Base-by-base conservation (phyloP, 2,888 invertebrate genomes). In the Zygothrica quintamaculata region DNA sequence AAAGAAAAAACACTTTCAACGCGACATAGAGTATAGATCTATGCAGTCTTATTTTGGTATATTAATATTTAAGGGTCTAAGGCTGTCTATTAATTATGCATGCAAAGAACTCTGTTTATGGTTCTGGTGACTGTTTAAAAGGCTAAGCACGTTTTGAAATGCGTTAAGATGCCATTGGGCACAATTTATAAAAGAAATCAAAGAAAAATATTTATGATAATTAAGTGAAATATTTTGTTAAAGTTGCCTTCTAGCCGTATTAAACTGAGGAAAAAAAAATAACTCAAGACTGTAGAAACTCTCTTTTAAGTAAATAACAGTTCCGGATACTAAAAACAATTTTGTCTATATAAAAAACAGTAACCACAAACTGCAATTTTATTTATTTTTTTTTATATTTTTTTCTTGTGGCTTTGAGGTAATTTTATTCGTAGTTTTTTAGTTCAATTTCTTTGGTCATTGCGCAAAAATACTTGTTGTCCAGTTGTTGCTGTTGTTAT, bases 381-480 rank as follows among this genome's bases (percentile, higher is more conserved):
- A 36, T 55, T 57, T n/a, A 53, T 53, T 71, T 58, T 57, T 47
- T 18, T 8, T 56, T 50, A 60, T 74, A 65, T 65, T 60, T 60
- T 58, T 57, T 80, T 64, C 42, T 65, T 44, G 13, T 39, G 26
- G 26, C 8, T 59, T 46, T 50, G 36, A 22, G 18, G 18, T 22
- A 26, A 29, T 43, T 33, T 37, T 42, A 25, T 52, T 47, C 36
- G 16, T 34, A 22, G 46, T 15, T 37, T 33, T 59, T 44, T 66
- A 33, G 53, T 40, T 36, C 62, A 72, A 75, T 77, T 84, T 84
- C 81, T 61, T 65, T 84, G 64, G 68, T 56, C 68, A 69, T 84
- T 79, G 85, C 75, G 82, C 85, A 81, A 79, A n/a, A 75, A 43
- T 75, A 85, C 79, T 79, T 82, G 78, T 58, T 84, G 78, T 51